Evolutionary conservation across 2,113 vertebrate species (phyloP).

Genomic region (Fregata magnificens): DNA sequence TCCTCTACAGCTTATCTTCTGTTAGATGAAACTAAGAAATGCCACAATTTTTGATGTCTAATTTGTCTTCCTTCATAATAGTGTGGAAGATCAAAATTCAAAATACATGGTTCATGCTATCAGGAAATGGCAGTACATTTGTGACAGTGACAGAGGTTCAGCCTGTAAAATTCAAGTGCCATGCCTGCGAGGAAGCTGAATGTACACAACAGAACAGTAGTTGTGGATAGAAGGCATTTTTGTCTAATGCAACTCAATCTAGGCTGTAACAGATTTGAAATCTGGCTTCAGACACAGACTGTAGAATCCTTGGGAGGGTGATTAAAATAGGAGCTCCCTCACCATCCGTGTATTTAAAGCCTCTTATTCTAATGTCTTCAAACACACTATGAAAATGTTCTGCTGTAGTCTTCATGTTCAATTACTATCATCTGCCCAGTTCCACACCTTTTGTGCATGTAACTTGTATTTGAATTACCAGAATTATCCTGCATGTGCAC

Average conservation of each 20-base stretch:
- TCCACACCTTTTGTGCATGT: not conserved
- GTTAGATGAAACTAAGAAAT: not conserved
- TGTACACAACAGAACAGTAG: not conserved
- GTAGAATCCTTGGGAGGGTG: not conserved
- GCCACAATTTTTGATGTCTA: not conserved
- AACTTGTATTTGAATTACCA: conserved; percentile 17
- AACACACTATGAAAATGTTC: not conserved
- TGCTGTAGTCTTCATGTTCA: conserved; percentile 31
- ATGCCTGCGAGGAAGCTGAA: not conserved
- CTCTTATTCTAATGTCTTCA: not conserved
- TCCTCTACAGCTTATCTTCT: not conserved
- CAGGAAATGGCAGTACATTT: not conserved
- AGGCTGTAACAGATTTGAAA: not conserved
- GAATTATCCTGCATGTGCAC: not conserved
- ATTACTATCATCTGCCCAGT: not conserved
- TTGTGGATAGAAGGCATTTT: not conserved
- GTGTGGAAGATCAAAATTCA: not conserved
- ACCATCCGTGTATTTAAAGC: not conserved
- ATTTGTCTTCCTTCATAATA: not conserved
- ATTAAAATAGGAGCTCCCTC: not conserved
- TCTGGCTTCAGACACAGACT: not conserved
- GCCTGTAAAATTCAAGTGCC: not conserved
- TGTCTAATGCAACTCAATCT: not conserved
- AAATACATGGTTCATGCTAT: not conserved
- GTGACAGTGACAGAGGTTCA: not conserved